Conservation (phyloP, 2,113 vertebrate species). For the Oophaga pumilio region DNA sequence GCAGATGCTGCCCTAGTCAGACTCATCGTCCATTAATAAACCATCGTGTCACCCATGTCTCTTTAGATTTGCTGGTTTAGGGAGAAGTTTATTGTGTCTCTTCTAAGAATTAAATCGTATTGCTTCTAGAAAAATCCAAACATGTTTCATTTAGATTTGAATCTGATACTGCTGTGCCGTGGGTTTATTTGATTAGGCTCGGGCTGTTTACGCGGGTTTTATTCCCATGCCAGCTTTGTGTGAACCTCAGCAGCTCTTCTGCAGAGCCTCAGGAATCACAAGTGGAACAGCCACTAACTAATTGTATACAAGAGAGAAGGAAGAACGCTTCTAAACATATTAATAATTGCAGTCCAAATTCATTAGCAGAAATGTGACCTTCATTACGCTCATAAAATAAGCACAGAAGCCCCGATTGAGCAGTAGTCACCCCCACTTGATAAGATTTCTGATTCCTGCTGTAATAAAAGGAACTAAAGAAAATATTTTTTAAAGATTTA, state of each 20-base stretch:
- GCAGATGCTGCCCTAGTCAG: neutral
- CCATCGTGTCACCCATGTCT: neutral
- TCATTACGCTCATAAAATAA: neutral
- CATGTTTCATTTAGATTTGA: slow-evolving; percentile 45
- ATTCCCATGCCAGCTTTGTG: slow-evolving; percentile 47
- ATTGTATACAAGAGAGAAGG: neutral
- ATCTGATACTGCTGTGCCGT: slow-evolving; percentile 39
- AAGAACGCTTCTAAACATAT: neutral
- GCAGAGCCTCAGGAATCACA: slow-evolving; percentile 4
- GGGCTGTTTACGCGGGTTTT: slow-evolving; percentile 43
- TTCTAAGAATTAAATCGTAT: neutral
- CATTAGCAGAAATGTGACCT: neutral
- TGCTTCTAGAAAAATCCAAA: slow-evolving; percentile 27
- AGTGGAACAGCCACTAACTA: too few species aligned
- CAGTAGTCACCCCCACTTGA: neutral
- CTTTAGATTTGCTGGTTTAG: neutral
- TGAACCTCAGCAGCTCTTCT: neutral
- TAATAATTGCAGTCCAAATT: neutral
- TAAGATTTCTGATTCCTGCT: neutral
- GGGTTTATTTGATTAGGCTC: slow-evolving; percentile 36
- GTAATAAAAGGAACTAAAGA: neutral
- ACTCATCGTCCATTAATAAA: neutral
- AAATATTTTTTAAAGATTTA: too few species aligned
- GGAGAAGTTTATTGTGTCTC: neutral
- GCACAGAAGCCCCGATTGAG: neutral